A percentile compares a stretch with the other conserved stretches of the same genome.
phyloP scores from a whole-genome alignment of 2,113 vertebrate genomes.

The Chionodraco myersi region DNA sequence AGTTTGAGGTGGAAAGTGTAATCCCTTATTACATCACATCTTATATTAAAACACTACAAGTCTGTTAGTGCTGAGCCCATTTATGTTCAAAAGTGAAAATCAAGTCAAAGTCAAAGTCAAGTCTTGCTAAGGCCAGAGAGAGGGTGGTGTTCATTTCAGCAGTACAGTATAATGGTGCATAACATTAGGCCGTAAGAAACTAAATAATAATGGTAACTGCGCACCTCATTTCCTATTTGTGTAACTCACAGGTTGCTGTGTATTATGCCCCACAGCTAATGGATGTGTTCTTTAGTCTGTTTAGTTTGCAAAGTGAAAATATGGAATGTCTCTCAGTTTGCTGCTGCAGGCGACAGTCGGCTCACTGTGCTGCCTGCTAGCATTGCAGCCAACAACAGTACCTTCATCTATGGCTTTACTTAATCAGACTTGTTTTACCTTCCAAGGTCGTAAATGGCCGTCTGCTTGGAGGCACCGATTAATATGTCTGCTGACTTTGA shows the following conservation, averaged over 20 bases:
- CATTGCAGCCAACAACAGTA: slow-evolving; percentile 27
- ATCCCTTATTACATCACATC: background rate
- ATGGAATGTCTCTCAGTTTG: slow-evolving; percentile 9
- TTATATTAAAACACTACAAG: slow-evolving; percentile 8
- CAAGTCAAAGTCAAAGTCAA: too few relatives aligned
- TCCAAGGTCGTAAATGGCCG: slow-evolving; percentile 60
- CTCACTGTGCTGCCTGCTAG: background rate
- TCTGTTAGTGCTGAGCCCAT: slow-evolving; percentile 8
- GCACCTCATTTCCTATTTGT: slow-evolving; percentile 16
- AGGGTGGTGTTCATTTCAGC: slow-evolving; percentile 9
- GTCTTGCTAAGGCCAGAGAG: background rate
- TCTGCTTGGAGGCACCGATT: slow-evolving; percentile 56
- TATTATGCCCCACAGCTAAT: slow-evolving; percentile 26
- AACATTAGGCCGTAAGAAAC: background rate
- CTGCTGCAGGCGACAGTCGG: slow-evolving; percentile 17
- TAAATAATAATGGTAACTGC: slow-evolving; percentile 13
- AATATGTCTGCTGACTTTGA: slow-evolving; percentile 67
- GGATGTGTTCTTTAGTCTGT: slow-evolving; percentile 13
- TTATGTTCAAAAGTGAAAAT: background rate
- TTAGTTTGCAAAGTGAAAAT: slow-evolving; percentile 26
- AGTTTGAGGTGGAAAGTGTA: background rate
- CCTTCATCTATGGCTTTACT: slow-evolving; percentile 39
- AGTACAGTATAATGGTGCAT: background rate
- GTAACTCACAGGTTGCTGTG: slow-evolving; percentile 27
- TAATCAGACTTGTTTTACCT: slow-evolving; percentile 49